phyloP scores from a whole-genome alignment of 2,797 vertebrate species.

The Muraenolepis orangiensis region DNA sequence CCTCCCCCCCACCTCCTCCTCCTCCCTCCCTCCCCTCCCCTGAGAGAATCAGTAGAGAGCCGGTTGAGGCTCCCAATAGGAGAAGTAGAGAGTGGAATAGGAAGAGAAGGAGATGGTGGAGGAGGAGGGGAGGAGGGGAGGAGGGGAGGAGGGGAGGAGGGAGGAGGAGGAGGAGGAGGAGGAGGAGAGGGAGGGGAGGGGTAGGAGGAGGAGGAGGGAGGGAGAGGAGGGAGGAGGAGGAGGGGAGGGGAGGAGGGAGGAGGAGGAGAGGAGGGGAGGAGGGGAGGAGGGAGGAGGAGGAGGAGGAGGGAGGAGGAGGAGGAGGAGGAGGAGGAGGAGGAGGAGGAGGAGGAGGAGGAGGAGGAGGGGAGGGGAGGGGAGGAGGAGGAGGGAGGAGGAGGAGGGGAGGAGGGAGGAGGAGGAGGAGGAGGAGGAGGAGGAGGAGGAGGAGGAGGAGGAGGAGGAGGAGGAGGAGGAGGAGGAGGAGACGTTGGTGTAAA shows the following conservation, averaged over 20 bases:
- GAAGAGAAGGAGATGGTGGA: constrained; percentile 11
- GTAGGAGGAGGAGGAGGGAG: constrained; percentile 25
- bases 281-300: neutral
- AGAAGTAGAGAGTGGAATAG: constrained; percentile 55
- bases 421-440: neutral
- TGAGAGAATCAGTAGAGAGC: constrained; percentile 58
- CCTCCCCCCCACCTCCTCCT: constrained; percentile 68
- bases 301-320: neutral
- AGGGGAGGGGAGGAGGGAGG: too few species aligned
- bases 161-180: neutral
- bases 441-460: neutral
- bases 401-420: constrained; percentile 1
- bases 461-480: constrained; percentile 4
- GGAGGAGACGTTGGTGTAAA: constrained; percentile 45
- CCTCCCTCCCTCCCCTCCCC: constrained; percentile 66
- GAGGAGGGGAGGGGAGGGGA: constrained; percentile 51
- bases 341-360: constrained; percentile 35
- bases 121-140: neutral
- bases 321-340: neutral
- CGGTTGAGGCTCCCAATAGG: constrained; percentile 46
- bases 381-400: too few species aligned
- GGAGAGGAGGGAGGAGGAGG: constrained; percentile 52
- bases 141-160: neutral
- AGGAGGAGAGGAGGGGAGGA: neutral
- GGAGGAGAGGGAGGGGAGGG: constrained; percentile 1